Base-by-base conservation (phyloP, 2,888 invertebrate species). In the Lottia gigantea region DNA sequence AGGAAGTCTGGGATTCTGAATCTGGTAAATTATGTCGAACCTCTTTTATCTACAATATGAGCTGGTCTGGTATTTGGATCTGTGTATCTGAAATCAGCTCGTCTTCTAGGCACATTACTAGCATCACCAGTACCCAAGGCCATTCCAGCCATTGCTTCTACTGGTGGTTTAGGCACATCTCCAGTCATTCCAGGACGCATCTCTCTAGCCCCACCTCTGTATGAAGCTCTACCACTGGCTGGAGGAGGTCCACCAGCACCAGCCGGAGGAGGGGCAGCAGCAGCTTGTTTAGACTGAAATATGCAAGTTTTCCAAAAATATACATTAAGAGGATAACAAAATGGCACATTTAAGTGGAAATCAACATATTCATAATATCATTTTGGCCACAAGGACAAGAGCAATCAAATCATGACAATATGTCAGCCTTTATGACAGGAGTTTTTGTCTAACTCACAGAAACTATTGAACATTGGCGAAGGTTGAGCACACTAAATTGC, bases 191-290 rank as follows among this genome's bases (percentile, higher is more conserved):
- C 83, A 19, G 83, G 81, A 14, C 78, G 76, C 2, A 78, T 74
- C 16, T 82, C 82, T 4, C 79, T 73, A 0, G 82, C 81, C 0
- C 84, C 84, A 14, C 85, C 85, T 25, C 84, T 76, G 70, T 81
- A 80, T 12, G 80, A 80, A 1, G 85, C 83, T n/a, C 85, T 71
- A 4, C 84, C 83, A 77, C 82, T 82, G 2, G 80, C 78, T 25
- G 81, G 77, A 46, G 81, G 81, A 16, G 78, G 78, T 11, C 76
- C 79, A 14, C 75, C 79, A 62, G 77, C 74, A 0, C 70, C 77
- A 15, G 71, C 71, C 15, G 78, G 68, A n/a, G 74, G 69, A 66
- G 76, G 72, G 16, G 74, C 40, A 40, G 40, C 40, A 40, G 40
- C 40, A 40, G 71, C 64, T n/a, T 45, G 66, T 26, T 66, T 11